phyloP scores from a whole-genome alignment of 2,797 vertebrate genomes.

The Cossypha polioptera region DNA sequence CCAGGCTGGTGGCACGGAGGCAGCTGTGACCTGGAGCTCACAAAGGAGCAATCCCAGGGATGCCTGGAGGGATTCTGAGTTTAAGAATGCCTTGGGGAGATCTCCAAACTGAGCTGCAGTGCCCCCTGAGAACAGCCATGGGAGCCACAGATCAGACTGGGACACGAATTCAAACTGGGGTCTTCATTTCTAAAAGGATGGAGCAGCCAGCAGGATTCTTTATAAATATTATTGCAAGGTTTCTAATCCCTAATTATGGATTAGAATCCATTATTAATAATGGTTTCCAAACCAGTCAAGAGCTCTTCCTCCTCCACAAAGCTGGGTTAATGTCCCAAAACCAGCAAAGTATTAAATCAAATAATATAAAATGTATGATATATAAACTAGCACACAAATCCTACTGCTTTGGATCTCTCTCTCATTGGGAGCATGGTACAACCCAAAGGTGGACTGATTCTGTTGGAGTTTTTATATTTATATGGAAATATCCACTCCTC shows the following conservation, averaged over 20 bases:
- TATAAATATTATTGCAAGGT: neutral
- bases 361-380: rapidly evolving
- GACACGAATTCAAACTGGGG: neutral
- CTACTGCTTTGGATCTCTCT: neutral
- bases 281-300: neutral
- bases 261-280: no score
- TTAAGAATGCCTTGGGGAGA: neutral
- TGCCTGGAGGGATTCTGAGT: neutral
- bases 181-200: neutral
- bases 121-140: neutral
- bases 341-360: neutral
- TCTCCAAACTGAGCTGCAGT: neutral
- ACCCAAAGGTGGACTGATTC: neutral
- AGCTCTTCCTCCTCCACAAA: neutral
- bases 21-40: neutral
- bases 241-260: neutral
- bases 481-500: neutral
- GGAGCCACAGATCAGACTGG: neutral
- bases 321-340: no score
- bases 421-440: neutral
- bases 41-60: neutral
- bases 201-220: neutral
- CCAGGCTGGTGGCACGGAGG: neutral
- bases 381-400: neutral
- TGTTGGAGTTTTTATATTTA: neutral